Conservation (phyloP, 2,888 invertebrate genomes). For the Xanthia icteritia region DNA sequence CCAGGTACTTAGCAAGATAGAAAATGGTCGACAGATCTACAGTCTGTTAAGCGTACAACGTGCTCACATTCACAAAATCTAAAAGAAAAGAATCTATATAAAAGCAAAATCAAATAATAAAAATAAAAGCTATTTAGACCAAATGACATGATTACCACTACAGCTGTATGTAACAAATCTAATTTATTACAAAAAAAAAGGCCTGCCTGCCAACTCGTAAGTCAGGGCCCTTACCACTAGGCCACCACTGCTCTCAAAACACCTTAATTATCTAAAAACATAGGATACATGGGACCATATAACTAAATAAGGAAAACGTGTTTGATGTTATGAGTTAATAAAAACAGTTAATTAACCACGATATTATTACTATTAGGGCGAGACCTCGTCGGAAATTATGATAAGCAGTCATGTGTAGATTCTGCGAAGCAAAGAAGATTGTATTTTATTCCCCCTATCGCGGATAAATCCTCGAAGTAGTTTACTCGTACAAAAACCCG, state of each 20-base stretch:
- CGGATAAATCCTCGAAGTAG: not conserved
- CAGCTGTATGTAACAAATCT: no score
- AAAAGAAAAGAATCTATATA: no score
- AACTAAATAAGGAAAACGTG: conserved; percentile 41
- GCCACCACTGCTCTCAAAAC: not conserved
- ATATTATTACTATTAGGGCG: conserved; percentile 36
- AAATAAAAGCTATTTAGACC: no score
- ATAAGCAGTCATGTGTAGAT: conserved; percentile 31
- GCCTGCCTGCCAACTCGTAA: no score
- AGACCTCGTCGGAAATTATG: conserved; percentile 26
- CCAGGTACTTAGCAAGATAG: no score
- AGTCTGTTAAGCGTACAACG: no score
- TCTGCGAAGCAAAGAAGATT: conserved; percentile 19
- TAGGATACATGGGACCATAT: not conserved
- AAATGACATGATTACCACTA: no score
- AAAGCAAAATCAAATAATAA: no score
- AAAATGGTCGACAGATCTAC: no score
- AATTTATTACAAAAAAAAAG: no score
- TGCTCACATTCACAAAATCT: no score
- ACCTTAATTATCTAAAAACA: not conserved
- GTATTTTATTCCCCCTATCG: conserved; percentile 4
- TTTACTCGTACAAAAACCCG: conserved; percentile 6
- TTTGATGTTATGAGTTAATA: not conserved
- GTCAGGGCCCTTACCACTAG: no score
- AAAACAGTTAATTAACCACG: conserved; percentile 26